Conservation (phyloP, 2,113 vertebrate genomes). For the Thunnus thynnus region DNA sequence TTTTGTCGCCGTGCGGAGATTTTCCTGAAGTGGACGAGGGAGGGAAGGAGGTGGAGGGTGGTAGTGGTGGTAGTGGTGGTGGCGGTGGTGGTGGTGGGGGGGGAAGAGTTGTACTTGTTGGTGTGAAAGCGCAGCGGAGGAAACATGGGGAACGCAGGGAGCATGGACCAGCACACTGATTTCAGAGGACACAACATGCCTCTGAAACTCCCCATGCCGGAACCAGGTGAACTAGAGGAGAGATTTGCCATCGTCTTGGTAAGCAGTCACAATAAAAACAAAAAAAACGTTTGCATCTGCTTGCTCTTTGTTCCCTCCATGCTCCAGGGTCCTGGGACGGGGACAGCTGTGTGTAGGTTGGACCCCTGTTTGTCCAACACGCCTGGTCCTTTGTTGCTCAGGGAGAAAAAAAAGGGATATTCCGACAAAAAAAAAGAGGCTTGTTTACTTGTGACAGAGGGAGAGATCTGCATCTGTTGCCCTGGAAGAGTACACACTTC, state of each 20-base stretch:
- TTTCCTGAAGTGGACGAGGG: conserved; percentile 20
- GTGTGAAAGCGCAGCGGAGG: background rate
- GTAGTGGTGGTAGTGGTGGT: background rate
- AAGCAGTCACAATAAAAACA: conserved; percentile 64
- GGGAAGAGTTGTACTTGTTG: conserved; percentile 31
- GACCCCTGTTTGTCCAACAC: conserved; percentile 62
- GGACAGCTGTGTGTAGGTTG: conserved; percentile 73
- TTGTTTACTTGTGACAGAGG: background rate
- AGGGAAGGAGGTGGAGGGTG: background rate
- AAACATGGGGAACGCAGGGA: conserved; percentile 96
- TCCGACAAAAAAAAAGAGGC: background rate
- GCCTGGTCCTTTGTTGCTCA: conserved; percentile 68
- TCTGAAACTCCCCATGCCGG: conserved; percentile 95
- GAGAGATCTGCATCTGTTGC: background rate
- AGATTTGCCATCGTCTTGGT: conserved; percentile 95
- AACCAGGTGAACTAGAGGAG: conserved; percentile 94
- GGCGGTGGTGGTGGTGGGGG: background rate
- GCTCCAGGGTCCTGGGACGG: conserved; percentile 57
- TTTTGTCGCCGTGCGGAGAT: conserved; percentile 13
- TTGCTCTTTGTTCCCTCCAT: conserved; percentile 62
- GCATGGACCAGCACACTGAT: conserved; percentile 94
- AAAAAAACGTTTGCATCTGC: conserved; percentile 30
- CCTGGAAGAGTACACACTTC: background rate
- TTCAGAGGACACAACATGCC: conserved; percentile 91
- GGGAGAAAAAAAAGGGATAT: background rate